Base-by-base conservation (phyloP, 2,888 invertebrate species). In the Omphaloscelis lunosa region DNA sequence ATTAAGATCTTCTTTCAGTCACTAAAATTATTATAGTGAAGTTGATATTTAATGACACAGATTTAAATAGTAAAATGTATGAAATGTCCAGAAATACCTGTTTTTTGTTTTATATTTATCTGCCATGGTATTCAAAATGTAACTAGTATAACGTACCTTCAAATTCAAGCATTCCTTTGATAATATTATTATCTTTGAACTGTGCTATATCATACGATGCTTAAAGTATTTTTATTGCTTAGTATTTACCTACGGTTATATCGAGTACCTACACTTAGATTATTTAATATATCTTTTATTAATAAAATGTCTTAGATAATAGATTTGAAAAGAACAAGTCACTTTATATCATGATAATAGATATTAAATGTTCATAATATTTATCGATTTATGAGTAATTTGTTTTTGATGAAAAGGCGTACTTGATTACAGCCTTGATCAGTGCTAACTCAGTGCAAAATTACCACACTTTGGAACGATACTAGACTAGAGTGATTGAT, bases 141-240 rank as follows among this genome's bases (percentile, higher is more conserved):
- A 17, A 45, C 12, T 45, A 45, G 45, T 12, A 45, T 12, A 45
- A 48, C 15, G 27, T 68, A 23, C 23, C 15, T 53, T 53, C 2
- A 72, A 74, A 59, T 48, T 34, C 23, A n/a, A 48, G 15, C 27
- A 17, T 45, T 48, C 23, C 11, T 17, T 27, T 65, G 27, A 12
- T 17, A 58, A 48, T 79, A 53, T 20, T 39, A 27, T n/a, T 23
- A 65, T 39, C 27, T 11, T 29, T 39, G 11, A 61, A 56, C 6
- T n/a, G 29, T 29, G 12, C 4, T 17, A 51, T 51, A 63, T 56
- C 48, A 20, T 51, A 63, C 20, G 62, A 56, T 48, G 15, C 7
- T 15, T 3, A 23, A 72, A 62, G 20, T 39, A 53, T 77, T 77
- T 77, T 79, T 79, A 79, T 58, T 34, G 41, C 41, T 17, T 20